A percentile compares a stretch with the other conserved stretches of the same genome.
phyloP scores from a whole-genome alignment of 2,797 vertebrate species.

The Epinephelus malabaricus region DNA sequence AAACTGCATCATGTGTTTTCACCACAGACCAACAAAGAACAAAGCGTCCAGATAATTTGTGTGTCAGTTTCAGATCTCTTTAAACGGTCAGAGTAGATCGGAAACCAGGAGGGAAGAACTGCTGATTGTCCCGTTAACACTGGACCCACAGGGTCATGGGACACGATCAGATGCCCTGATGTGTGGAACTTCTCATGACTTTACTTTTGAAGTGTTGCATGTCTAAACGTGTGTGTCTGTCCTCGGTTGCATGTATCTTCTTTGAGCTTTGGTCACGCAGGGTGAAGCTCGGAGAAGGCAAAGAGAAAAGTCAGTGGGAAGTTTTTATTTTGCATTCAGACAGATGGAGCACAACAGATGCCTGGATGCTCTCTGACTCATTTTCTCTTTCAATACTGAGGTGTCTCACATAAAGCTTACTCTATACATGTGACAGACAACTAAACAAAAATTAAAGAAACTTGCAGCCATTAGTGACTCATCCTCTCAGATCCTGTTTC shows the following conservation, averaged over 20 bases:
- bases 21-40: constrained; percentile 4
- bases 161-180: background rate
- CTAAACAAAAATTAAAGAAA: background rate
- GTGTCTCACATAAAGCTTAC: background rate
- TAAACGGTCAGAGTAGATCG: background rate
- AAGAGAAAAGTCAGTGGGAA: background rate
- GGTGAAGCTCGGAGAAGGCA: background rate
- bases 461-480: constrained; percentile 7
- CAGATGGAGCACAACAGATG: background rate
- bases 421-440: background rate
- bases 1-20: constrained; percentile 6
- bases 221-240: background rate
- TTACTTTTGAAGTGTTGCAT: constrained; percentile 26
- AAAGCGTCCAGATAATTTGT: background rate
- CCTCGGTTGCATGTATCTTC: background rate
- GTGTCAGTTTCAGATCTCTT: background rate
- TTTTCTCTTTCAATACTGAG: background rate
- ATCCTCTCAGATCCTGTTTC: constrained; percentile 6
- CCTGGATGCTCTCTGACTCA: background rate
- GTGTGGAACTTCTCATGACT: constrained; percentile 49
- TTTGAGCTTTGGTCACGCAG: background rate
- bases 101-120: background rate
- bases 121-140: background rate
- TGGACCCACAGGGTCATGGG: constrained; percentile 43
- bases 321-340: background rate